Evolutionary conservation across 2,113 vertebrate genomes (phyloP), one percentile per base, ranked within the genome.

Genomic region (Sinocyclocheilus grahami): DNA sequence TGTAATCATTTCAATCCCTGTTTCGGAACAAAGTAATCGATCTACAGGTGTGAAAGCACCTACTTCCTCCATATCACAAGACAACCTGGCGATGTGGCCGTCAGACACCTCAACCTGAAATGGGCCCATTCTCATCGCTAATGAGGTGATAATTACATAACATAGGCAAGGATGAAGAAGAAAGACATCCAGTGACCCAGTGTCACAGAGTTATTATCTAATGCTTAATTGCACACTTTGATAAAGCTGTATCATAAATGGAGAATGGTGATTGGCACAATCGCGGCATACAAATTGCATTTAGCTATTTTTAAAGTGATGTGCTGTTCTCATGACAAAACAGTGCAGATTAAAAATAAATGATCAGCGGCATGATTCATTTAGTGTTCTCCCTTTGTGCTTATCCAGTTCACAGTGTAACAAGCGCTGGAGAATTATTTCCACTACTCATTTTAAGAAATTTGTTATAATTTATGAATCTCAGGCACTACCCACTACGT

Each of bases 111-210:
- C 83, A 81, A 83, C 79, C 42, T 55, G 42, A 86, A 7, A 76
- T 58, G 5, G 53, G 60, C 18, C 11, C 24, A 13, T 39, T 53
- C 46, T n/a, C 67, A 7, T 37, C 27, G n/a, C 14, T 77, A 84
- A 81, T 39, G 78, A 86, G 58, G 33, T 60, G 67, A 60, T 86
- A 80, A 86, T 84, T 75, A 75, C 12, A 60, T 78, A 72, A 77
- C 69, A 60, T 24, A 82, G 0, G 48, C 58, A 63, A 55, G 16
- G 14, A 53, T 42, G 51, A 27, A 72, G 71, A 80, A 60, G 69
- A 53, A 30, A 78, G 22, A 48, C 71, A 42, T 11, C 16, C 37
- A 4, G 46, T 27, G 30, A 20, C 48, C 20, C 2, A 18, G n/a
- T 58, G 48, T 71, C 22, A 10, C n/a, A 60, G 13, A 53, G 67